Percentiles rank a stretch among this genome's conserved stretches.
Evolutionary conservation across 1,140 invertebrate species (phyloP).

Genomic region (Zaprionus inermis): DNA sequence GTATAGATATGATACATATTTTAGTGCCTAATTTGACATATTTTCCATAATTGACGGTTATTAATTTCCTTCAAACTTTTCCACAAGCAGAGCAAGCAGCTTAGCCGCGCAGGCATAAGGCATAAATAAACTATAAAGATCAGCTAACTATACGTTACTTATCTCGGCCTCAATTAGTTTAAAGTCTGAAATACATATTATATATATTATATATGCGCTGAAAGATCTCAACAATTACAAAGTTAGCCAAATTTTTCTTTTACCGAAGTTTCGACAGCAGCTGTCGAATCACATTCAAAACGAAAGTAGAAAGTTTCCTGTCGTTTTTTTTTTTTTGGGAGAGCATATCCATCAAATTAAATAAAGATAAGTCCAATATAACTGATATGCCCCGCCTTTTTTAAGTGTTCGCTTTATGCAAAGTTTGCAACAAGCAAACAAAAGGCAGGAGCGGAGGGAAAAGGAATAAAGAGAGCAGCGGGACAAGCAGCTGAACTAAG

Average conservation of each 20-base stretch:
- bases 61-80: background rate
- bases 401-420: slow-evolving; percentile 21
- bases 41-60: background rate
- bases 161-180: too few relatives aligned
- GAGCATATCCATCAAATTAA: slow-evolving; percentile 4
- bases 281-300: background rate
- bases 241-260: background rate
- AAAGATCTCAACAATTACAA: background rate
- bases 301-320: background rate
- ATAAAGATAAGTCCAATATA: slow-evolving; percentile 20
- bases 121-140: background rate
- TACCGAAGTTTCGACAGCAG: background rate
- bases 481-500: background rate
- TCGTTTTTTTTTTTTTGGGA: background rate
- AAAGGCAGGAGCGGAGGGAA: background rate
- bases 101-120: background rate
- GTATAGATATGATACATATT: too few relatives aligned
- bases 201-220: background rate
- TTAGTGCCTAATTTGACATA: background rate
- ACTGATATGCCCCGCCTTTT: slow-evolving; percentile 29
- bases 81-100: too few relatives aligned
- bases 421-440: slow-evolving; percentile 34
- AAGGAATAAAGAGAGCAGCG: background rate
- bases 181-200: too few relatives aligned
- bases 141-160: too few relatives aligned